phyloP scores from a whole-genome alignment of 2,797 vertebrate species.

The Perodicticus potto region DNA sequence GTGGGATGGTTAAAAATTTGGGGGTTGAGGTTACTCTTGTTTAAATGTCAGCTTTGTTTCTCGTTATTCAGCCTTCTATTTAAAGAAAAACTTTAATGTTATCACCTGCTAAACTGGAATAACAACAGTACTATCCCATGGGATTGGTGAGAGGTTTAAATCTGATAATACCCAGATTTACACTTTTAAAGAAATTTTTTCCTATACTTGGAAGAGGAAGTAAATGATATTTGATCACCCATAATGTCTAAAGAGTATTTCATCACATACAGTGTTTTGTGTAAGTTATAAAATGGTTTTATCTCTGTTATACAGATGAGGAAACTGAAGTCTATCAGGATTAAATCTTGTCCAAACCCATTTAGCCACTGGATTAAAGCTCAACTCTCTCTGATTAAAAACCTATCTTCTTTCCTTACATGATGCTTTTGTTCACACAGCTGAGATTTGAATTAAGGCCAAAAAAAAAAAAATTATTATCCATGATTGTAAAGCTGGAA shows the following conservation, averaged over 20 bases:
- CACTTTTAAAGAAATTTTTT: not conserved
- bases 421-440: not conserved
- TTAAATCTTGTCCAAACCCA: not conserved
- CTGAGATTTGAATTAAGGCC: not conserved
- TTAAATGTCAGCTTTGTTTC: constrained; percentile 39
- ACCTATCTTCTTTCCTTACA: not conserved
- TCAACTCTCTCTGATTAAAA: not conserved
- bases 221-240: not conserved
- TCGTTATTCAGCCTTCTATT: constrained; percentile 1
- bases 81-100: not conserved
- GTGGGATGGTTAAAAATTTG: not conserved
- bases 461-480: not conserved
- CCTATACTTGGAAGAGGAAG: not conserved
- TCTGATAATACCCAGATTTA: not conserved
- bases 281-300: not conserved
- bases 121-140: not conserved
- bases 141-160: not conserved
- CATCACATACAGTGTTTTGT: not conserved
- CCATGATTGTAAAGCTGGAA: not conserved
- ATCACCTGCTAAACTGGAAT: not conserved
- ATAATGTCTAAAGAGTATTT: not conserved
- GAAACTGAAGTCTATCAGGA: not conserved
- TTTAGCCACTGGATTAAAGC: not conserved
- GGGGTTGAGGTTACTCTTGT: not conserved
- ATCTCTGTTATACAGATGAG: not conserved